phyloP scores from a whole-genome alignment of 2,113 vertebrate species.

The Phalacrocorax carbo region DNA sequence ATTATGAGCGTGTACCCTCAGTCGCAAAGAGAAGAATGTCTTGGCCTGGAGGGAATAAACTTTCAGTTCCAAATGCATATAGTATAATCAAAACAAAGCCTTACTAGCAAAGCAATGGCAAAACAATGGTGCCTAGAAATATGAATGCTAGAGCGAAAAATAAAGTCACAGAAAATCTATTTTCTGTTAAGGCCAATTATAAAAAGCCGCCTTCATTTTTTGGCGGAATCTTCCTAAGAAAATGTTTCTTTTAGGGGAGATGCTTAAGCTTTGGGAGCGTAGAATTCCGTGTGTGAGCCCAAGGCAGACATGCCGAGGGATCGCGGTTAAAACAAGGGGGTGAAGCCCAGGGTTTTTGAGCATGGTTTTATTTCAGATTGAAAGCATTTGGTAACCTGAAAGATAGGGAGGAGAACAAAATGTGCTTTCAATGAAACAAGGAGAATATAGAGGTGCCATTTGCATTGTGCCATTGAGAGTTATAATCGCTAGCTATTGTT shows the following conservation, averaged over 20 bases:
- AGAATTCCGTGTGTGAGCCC: background rate
- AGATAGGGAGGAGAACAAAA: background rate
- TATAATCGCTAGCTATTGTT: background rate
- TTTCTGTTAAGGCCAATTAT: background rate
- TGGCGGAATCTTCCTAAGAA: background rate
- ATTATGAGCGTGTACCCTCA: background rate
- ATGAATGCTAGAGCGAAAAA: background rate
- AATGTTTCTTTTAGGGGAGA: background rate
- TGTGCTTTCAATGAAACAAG: background rate
- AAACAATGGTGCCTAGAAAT: background rate
- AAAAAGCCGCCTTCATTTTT: background rate
- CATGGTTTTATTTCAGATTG: background rate
- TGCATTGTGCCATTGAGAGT: fast-evolving
- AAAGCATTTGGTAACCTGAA: background rate
- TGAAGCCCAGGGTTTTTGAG: background rate
- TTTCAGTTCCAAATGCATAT: background rate
- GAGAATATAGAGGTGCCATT: background rate
- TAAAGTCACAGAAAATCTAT: background rate
- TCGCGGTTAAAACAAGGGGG: fast-evolving
- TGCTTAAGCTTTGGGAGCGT: background rate
- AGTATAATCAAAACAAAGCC: constrained; percentile 14
- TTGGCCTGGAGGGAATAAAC: constrained; percentile 38
- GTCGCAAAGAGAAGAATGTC: background rate
- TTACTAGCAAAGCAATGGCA: background rate
- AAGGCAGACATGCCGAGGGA: background rate